Percentiles rank a stretch among this genome's conserved stretches.
These are phyloP conservation scores for Hyppa rectilinea DNA, from an alignment of 2,888 invertebrate genomes.

Conservation along the genomic window DNA sequence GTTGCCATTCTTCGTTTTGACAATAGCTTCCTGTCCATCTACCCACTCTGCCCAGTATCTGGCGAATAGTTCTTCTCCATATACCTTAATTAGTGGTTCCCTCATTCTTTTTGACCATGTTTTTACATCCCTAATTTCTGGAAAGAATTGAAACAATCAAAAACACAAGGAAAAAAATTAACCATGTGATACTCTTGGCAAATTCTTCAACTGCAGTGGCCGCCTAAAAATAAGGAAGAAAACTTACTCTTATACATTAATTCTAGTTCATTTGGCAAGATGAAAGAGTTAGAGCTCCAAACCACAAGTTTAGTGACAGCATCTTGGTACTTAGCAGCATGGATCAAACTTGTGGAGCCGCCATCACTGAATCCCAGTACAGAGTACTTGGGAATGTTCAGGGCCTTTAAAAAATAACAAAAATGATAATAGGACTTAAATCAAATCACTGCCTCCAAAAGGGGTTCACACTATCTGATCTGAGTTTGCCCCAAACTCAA, in stretches of 20 bases:
- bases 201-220: neutral
- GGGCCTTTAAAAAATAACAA: conserved; percentile 78
- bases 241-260: conserved; percentile 73
- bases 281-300: conserved; percentile 95
- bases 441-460: neutral
- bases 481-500: neutral
- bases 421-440: neutral
- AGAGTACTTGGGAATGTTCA: conserved; percentile 93
- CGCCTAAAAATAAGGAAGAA: too few species aligned
- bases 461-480: conserved; percentile 51
- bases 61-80: conserved; percentile 93
- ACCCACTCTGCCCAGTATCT: conserved; percentile 94
- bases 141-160: conserved; percentile 70
- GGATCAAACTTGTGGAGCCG: conserved; percentile 94
- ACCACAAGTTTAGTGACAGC: conserved; percentile 93
- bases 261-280: conserved; percentile 92
- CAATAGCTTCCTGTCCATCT: conserved; percentile 91
- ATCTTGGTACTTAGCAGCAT: conserved; percentile 93
- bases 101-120: conserved; percentile 95
- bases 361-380: conserved; percentile 98
- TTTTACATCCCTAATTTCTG: conserved; percentile 93
- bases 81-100: conserved; percentile 93
- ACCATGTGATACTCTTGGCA: too few species aligned
- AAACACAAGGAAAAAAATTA: neutral
- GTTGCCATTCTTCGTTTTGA: conserved; percentile 92